These are phyloP conservation scores for Zaprionus taronus DNA, from an alignment of 1,140 invertebrate genomes.

Conservation along the genomic window DNA sequence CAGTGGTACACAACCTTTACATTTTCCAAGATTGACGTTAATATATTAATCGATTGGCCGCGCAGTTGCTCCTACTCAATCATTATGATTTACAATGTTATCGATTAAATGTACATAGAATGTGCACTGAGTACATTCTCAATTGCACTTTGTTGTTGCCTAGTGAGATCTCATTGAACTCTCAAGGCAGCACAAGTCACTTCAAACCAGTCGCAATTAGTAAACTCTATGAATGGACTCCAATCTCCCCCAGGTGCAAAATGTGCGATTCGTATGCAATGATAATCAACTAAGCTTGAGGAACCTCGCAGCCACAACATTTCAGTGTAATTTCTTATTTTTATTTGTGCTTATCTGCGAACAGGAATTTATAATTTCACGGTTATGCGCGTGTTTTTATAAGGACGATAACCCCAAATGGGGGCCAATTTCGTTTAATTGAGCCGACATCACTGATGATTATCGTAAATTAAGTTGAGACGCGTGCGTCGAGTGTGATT, in stretches of 20 bases:
- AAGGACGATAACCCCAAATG: slow-evolving; percentile 37
- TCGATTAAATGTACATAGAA: background rate
- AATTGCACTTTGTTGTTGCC: background rate
- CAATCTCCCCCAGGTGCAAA: background rate
- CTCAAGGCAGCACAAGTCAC: slow-evolving; percentile 1
- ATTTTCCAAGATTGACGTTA: slow-evolving; percentile 39
- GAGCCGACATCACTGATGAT: slow-evolving; percentile 12
- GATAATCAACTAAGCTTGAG: background rate
- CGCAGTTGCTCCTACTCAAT: background rate
- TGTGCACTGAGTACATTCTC: background rate
- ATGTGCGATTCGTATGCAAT: background rate
- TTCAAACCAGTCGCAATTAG: slow-evolving; percentile 4
- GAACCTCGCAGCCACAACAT: slow-evolving; percentile 7
- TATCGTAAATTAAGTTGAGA: slow-evolving; percentile 15
- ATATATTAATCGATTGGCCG: slow-evolving; percentile 16
- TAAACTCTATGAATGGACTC: slow-evolving; percentile 2
- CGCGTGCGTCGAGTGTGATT: slow-evolving; percentile 12
- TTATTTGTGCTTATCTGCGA: slow-evolving; percentile 26
- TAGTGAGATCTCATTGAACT: background rate
- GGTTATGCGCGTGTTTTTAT: slow-evolving; percentile 32
- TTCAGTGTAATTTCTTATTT: slow-evolving; percentile 33
- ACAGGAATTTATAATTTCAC: slow-evolving; percentile 42
- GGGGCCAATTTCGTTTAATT: slow-evolving; percentile 27
- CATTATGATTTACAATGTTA: background rate
- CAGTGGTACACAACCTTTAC: slow-evolving; percentile 47